Evolutionary conservation across 2,888 invertebrate species (phyloP).

Genomic region (Phytoseiulus persimilis): DNA sequence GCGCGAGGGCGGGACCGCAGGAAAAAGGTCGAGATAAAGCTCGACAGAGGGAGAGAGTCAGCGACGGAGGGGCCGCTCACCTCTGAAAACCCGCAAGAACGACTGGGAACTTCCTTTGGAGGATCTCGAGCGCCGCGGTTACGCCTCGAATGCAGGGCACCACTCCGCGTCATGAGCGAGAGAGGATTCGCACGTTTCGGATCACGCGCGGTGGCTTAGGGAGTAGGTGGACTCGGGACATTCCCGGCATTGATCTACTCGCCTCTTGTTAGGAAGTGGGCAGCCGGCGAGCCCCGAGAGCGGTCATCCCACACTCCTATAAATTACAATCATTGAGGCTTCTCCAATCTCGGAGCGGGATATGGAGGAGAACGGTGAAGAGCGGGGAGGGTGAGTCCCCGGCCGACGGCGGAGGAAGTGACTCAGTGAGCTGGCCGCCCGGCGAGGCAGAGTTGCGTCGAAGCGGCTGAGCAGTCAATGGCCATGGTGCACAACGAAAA

Average conservation of each 20-base stretch:
- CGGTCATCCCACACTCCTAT: constrained; percentile 16
- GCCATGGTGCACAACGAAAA: not conserved
- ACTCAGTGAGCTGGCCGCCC: not conserved
- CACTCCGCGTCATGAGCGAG: too few relatives aligned
- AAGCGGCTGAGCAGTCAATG: not conserved
- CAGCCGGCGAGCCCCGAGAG: not conserved
- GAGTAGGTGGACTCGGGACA: not conserved
- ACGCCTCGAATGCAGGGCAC: too few relatives aligned
- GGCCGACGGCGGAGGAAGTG: not conserved
- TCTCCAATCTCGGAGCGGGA: constrained; percentile 6
- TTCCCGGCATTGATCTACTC: not conserved
- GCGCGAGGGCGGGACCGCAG: not conserved
- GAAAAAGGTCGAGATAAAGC: not conserved
- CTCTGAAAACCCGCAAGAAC: too few relatives aligned
- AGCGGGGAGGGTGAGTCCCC: not conserved
- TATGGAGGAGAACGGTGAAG: not conserved
- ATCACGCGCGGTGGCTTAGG: too few relatives aligned
- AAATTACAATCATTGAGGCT: constrained; percentile 38
- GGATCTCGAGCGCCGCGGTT: too few relatives aligned
- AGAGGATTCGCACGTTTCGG: not conserved
- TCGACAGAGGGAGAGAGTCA: not conserved
- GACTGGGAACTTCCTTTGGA: too few relatives aligned
- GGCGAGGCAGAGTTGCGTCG: not conserved
- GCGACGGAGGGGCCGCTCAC: not conserved
- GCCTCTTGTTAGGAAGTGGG: not conserved